phyloP scores from a whole-genome alignment of 2,888 invertebrate species.

The Eubasilissa splendida region DNA sequence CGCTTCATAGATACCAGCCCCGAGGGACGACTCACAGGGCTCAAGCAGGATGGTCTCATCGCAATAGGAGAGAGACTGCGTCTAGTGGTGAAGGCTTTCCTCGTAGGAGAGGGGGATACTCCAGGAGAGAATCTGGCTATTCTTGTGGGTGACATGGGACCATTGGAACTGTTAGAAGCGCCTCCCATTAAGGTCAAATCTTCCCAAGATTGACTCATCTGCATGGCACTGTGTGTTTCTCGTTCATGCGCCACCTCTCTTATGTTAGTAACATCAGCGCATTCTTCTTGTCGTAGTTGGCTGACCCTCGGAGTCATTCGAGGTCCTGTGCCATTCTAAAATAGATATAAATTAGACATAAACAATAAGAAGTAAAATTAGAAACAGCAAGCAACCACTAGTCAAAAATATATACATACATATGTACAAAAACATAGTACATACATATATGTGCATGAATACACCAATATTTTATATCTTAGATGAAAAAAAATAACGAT shows the following conservation, averaged over 20 bases:
- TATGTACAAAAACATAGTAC: no score
- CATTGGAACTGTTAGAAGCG: conserved; percentile 60
- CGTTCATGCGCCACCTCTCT: conserved; percentile 94
- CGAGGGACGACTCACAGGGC: conserved; percentile 75
- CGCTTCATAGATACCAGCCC: conserved; percentile 74
- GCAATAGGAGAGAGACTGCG: conserved; percentile 92
- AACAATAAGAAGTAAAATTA: no score
- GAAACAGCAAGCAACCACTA: no score
- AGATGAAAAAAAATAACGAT: no score
- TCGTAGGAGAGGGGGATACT: conserved; percentile 88
- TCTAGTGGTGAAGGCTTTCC: conserved; percentile 85
- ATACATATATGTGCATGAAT: no score
- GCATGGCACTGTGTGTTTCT: conserved; percentile 91
- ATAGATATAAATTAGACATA: neutral
- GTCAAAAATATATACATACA: no score
- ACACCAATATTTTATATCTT: no score
- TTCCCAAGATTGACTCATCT: conserved; percentile 96
- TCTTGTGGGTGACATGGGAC: conserved; percentile 64
- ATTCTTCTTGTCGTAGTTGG: conserved; percentile 91
- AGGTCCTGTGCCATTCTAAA: conserved; percentile 73
- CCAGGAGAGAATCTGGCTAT: conserved; percentile 71
- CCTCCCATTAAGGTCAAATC: conserved; percentile 85
- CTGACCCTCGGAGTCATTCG: conserved; percentile 88
- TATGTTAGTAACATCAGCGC: conserved; percentile 84
- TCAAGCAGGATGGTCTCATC: conserved; percentile 83